Evolutionary conservation across 2,888 invertebrate species (phyloP).

Genomic region (Ditula angustiorana): DNA sequence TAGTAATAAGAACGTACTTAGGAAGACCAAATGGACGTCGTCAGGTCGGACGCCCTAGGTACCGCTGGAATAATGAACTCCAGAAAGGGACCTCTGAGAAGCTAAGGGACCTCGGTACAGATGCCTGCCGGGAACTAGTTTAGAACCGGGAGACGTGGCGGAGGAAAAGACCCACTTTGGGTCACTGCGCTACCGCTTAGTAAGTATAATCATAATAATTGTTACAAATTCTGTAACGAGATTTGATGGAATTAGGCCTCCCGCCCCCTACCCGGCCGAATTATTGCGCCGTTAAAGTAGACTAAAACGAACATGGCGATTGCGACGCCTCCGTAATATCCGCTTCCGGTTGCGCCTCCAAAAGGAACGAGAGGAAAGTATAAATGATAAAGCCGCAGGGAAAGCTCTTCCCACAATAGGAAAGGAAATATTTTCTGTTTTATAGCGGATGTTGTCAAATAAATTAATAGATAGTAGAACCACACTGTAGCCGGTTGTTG

Average conservation of each 20-base stretch:
- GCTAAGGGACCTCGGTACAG: too few relatives aligned
- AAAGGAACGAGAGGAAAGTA: conserved; percentile 33
- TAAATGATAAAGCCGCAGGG: conserved; percentile 21
- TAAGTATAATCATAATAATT: not conserved
- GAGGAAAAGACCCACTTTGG: too few relatives aligned
- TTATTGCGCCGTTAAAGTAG: conserved; percentile 26
- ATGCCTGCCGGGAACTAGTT: too few relatives aligned
- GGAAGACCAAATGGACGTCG: too few relatives aligned
- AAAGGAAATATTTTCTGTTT: conserved; percentile 22
- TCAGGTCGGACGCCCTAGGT: too few relatives aligned
- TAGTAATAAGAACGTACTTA: too few relatives aligned
- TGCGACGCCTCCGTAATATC: conserved; percentile 34
- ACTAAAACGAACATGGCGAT: conserved; percentile 30
- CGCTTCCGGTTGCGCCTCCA: conserved; percentile 27
- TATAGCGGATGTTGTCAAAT: conserved; percentile 19
- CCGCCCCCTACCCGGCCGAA: conserved; percentile 14
- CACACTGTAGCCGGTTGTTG: not conserved
- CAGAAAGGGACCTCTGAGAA: too few relatives aligned
- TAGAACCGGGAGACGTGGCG: too few relatives aligned
- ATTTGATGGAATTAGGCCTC: conserved; percentile 6
- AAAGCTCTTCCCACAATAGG: conserved; percentile 27
- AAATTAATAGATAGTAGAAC: not conserved
- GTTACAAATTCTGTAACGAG: not conserved
- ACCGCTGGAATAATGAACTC: too few relatives aligned
- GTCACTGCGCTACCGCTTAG: too few relatives aligned